These are phyloP conservation scores for Hyperoplus immaculatus DNA, from an alignment of 2,797 vertebrate species.

Conservation along the genomic window DNA sequence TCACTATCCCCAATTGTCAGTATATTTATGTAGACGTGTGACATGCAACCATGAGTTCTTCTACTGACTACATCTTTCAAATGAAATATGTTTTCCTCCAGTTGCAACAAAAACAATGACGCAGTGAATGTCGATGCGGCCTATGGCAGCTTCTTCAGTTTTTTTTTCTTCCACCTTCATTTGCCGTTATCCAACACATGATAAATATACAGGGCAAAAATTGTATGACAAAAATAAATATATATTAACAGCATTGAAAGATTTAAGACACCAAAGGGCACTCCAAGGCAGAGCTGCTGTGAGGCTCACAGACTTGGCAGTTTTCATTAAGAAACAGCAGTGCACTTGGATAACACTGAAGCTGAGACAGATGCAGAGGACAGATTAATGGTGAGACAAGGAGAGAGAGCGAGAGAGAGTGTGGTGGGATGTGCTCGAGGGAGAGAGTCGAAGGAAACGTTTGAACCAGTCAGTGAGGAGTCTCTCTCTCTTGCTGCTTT, in stretches of 20 bases:
- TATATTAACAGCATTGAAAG: constrained; percentile 72
- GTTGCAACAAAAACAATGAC: constrained; percentile 51
- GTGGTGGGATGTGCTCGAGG: constrained; percentile 17
- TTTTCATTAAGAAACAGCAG: constrained; percentile 75
- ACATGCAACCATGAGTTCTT: constrained; percentile 73
- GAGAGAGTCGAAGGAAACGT: constrained; percentile 51
- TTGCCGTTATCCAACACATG: constrained; percentile 45
- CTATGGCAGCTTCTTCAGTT: constrained; percentile 46
- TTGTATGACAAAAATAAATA: constrained; percentile 45
- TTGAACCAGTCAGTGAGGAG: constrained; percentile 50
- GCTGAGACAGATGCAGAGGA: constrained; percentile 73
- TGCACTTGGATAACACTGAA: constrained; percentile 76
- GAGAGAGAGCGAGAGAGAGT: constrained; percentile 29
- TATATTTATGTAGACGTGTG: constrained; percentile 59
- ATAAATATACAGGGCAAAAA: constrained; percentile 71
- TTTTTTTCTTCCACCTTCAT: constrained; percentile 30
- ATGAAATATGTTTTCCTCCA: constrained; percentile 41
- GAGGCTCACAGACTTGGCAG: constrained; percentile 76
- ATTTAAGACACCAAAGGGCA: constrained; percentile 84
- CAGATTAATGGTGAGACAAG: constrained; percentile 63
- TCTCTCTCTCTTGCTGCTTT: constrained; percentile 54
- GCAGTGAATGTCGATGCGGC: constrained; percentile 49
- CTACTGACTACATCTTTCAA: constrained; percentile 46
- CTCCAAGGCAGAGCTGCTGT: constrained; percentile 80
- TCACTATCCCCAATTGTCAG: constrained; percentile 35